Conservation (phyloP, 2,113 vertebrate species). For the Verasper variegatus region DNA sequence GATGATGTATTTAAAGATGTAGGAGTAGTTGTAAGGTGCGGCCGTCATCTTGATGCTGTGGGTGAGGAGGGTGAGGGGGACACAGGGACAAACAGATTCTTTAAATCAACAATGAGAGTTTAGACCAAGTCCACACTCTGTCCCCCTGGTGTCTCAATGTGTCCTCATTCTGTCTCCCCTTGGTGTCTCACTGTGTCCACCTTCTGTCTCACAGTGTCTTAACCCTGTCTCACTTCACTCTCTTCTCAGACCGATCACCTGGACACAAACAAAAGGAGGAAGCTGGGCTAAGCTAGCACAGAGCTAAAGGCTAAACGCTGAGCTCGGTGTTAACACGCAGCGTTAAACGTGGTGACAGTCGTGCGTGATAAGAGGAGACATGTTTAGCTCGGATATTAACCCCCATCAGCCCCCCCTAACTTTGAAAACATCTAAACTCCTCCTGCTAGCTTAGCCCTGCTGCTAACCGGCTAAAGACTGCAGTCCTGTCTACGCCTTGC, state of each 20-base stretch:
- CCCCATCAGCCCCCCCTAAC: not conserved
- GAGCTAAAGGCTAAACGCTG: not conserved
- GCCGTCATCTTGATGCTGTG: constrained; percentile 93
- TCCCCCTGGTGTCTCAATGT: too few species aligned
- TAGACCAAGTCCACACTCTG: too few species aligned
- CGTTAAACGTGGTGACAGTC: constrained; percentile 30
- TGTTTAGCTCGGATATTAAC: not conserved
- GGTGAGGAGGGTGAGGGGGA: not conserved
- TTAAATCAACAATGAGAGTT: too few species aligned
- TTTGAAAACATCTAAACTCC: not conserved
- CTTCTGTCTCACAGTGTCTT: not conserved
- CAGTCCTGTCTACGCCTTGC: constrained; percentile 12
- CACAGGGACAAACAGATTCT: too few species aligned
- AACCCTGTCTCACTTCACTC: not conserved
- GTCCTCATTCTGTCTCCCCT: too few species aligned
- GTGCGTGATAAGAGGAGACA: fast-evolving
- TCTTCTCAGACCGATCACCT: not conserved
- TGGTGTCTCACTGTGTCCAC: too few species aligned
- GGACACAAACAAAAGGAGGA: constrained; percentile 26
- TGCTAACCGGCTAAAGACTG: constrained; percentile 60
- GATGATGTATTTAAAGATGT: constrained; percentile 99
- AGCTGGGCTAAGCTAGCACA: constrained; percentile 15
- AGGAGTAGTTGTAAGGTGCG: constrained; percentile 99
- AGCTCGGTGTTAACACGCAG: not conserved
- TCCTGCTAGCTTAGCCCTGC: constrained; percentile 1